Percentiles rank a stretch among this genome's conserved stretches.
These are phyloP conservation scores for Poecile atricapillus DNA, from an alignment of 2,113 vertebrate genomes.

Conservation along the genomic window DNA sequence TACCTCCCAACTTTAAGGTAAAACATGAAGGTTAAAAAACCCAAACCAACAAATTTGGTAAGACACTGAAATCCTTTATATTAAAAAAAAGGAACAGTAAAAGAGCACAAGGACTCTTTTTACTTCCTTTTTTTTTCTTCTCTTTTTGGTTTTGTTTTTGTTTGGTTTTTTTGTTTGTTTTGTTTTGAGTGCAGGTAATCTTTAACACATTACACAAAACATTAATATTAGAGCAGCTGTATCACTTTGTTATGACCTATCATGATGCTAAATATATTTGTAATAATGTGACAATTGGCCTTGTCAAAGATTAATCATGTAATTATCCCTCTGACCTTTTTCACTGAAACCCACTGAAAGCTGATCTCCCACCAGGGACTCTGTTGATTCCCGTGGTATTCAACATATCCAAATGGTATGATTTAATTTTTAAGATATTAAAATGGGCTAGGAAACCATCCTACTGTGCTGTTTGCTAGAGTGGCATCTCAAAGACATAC, in stretches of 20 bases:
- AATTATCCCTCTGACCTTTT: neutral
- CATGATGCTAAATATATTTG: neutral
- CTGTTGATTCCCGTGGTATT: neutral
- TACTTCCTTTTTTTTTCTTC: neutral
- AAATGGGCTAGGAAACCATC: neutral
- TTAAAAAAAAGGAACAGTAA: neutral
- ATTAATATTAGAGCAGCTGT: neutral
- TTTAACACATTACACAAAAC: neutral
- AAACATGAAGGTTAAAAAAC: neutral
- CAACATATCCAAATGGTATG: neutral
- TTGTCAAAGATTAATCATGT: neutral
- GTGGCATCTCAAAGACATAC: neutral
- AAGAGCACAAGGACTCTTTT: neutral
- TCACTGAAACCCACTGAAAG: neutral
- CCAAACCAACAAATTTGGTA: neutral
- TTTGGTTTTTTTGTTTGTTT: no score
- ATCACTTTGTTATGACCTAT: neutral
- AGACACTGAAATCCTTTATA: neutral
- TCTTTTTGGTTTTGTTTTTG: no score
- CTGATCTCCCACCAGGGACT: neutral
- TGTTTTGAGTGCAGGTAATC: neutral
- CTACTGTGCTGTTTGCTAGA: neutral
- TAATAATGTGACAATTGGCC: neutral
- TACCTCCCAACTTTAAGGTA: neutral
- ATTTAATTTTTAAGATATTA: neutral